Conservation (phyloP, 2,797 vertebrate species). For the Cossypha polioptera region DNA sequence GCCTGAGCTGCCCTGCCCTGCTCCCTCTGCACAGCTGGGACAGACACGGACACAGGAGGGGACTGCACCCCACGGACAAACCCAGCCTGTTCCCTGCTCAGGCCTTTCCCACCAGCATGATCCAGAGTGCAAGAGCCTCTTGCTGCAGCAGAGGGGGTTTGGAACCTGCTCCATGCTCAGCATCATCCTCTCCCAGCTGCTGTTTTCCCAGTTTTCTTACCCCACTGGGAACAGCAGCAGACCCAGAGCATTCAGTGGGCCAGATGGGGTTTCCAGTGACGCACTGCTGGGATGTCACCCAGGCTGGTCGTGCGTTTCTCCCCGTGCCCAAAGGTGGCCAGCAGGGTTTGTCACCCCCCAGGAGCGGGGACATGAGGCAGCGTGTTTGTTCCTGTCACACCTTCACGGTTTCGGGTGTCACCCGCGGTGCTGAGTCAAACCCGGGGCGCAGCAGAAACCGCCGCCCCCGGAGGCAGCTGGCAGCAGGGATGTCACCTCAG, state of each 20-base stretch:
- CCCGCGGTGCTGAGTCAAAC: background rate
- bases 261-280: accelerated
- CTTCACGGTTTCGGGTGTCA: background rate
- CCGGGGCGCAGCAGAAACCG: background rate
- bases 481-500: background rate
- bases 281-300: accelerated
- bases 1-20: too few relatives aligned
- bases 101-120: accelerated
- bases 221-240: background rate
- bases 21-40: background rate
- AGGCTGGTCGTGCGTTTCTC: accelerated
- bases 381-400: background rate
- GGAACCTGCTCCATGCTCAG: accelerated
- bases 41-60: background rate
- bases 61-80: accelerated
- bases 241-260: accelerated
- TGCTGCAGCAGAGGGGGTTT: background rate
- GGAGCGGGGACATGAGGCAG: background rate
- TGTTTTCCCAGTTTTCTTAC: background rate
- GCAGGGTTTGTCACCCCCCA: background rate
- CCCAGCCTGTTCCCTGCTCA: accelerated
- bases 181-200: accelerated
- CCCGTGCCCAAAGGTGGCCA: background rate
- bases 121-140: background rate
- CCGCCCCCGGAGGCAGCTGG: background rate